Evolutionary conservation across 1,140 invertebrate species (phyloP).

Genomic region (Prorops nasuta): DNA sequence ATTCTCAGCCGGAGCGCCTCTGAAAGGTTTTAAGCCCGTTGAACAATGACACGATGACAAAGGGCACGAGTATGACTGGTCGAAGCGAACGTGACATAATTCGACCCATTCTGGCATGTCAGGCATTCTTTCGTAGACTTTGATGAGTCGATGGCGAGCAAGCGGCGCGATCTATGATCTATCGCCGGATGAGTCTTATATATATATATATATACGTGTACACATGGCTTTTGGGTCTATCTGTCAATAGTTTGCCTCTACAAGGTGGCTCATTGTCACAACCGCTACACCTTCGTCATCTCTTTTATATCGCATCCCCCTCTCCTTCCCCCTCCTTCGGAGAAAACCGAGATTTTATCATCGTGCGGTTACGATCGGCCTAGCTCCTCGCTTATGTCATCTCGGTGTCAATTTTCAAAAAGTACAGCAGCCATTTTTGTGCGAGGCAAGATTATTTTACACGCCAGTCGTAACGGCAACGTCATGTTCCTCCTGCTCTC

Average conservation of each 20-base stretch:
- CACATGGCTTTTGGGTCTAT: conserved; percentile 14
- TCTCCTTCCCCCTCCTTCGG: conserved; percentile 7
- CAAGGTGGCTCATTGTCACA: background rate
- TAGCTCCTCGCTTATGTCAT: conserved; percentile 12
- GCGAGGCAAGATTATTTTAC: conserved; percentile 29
- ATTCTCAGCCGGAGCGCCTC: background rate
- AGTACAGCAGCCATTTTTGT: conserved; percentile 19
- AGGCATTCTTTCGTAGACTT: too few relatives aligned
- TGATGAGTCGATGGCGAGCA: too few relatives aligned
- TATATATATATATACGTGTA: too few relatives aligned
- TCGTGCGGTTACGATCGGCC: conserved; percentile 21
- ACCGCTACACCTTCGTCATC: conserved; percentile 1
- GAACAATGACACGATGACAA: conserved; percentile 24
- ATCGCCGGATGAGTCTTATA: too few relatives aligned
- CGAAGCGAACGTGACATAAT: conserved; percentile 22
- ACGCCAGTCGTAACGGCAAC: conserved; percentile 12
- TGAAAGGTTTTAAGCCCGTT: background rate
- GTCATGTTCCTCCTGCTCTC: conserved; percentile 12
- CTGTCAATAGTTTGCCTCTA: conserved; percentile 4
- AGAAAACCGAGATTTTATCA: conserved; percentile 39
- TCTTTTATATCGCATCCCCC: too few relatives aligned
- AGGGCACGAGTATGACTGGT: conserved; percentile 17
- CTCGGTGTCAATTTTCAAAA: conserved; percentile 36
- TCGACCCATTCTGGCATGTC: too few relatives aligned
- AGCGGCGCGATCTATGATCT: too few relatives aligned